Evolutionary conservation across 2,888 invertebrate species (phyloP).

Genomic region (Cephus runcator): DNA sequence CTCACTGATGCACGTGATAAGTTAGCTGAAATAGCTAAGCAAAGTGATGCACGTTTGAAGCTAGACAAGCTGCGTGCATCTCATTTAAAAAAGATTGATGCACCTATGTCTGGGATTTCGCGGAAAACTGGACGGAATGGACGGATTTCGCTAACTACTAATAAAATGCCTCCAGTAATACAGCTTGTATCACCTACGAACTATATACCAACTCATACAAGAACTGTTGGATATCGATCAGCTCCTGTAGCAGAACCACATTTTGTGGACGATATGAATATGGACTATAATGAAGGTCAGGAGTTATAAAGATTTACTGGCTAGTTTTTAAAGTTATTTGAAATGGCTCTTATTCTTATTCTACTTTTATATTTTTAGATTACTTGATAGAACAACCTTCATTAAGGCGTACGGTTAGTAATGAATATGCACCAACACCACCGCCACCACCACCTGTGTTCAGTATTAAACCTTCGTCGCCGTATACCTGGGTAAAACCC

Average conservation of each 20-base stretch:
- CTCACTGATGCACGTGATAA: conserved; percentile 85
- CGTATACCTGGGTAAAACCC: conserved; percentile 60
- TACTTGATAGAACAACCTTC: conserved; percentile 53
- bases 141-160: conserved; percentile 68
- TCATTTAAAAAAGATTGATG: conserved; percentile 56
- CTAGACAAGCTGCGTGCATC: conserved; percentile 73
- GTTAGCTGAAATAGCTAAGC: conserved; percentile 79
- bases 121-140: conserved; percentile 68
- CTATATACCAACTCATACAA: conserved; percentile 39
- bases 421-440: conserved; percentile 59
- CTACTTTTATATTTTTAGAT: conserved; percentile 34
- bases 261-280: conserved; percentile 48
- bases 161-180: conserved; percentile 50
- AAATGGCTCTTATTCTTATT: not conserved
- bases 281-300: conserved; percentile 52
- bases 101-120: conserved; percentile 65
- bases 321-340: not conserved
- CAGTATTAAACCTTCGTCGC: conserved; percentile 52
- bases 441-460: conserved; percentile 62
- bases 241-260: conserved; percentile 44
- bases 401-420: conserved; percentile 59
- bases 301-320: not conserved
- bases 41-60: conserved; percentile 79
- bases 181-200: conserved; percentile 27
- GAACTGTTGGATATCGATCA: conserved; percentile 47